Evolutionary conservation across 2,888 invertebrate species (phyloP).

Genomic region (Lepetodrilus schrolli): DNA sequence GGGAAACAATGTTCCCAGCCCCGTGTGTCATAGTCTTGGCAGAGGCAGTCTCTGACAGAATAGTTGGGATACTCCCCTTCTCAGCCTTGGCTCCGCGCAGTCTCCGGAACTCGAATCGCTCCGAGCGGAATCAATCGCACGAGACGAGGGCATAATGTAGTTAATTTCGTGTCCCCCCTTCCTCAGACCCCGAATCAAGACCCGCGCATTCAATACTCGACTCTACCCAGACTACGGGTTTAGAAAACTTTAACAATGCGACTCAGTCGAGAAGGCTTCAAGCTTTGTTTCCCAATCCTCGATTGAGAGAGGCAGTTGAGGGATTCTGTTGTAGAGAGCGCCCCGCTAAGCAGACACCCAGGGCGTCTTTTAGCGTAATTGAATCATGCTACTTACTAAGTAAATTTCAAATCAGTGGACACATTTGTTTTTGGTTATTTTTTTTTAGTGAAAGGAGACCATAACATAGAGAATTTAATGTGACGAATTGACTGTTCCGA

Average conservation of each 20-base stretch:
- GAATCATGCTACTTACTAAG: slow-evolving; percentile 14
- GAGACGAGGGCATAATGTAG: slow-evolving; percentile 35
- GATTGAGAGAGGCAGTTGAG: slow-evolving; percentile 14
- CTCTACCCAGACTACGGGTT: not conserved
- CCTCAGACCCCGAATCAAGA: not conserved
- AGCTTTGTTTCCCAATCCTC: slow-evolving; percentile 17
- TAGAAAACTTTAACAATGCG: slow-evolving; percentile 6
- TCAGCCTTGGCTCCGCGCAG: slow-evolving; percentile 30
- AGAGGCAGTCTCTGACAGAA: slow-evolving; percentile 28
- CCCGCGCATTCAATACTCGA: not conserved
- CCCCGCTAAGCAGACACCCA: slow-evolving; percentile 2
- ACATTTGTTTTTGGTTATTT: slow-evolving; percentile 26
- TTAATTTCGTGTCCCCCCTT: slow-evolving; percentile 31
- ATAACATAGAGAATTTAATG: not conserved
- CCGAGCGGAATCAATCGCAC: slow-evolving; percentile 35
- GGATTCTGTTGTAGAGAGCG: not conserved
- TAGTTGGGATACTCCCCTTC: slow-evolving; percentile 22
- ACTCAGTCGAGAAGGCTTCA: not conserved
- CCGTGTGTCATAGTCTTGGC: slow-evolving; percentile 17
- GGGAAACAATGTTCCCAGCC: slow-evolving; percentile 28
- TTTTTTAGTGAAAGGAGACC: not conserved
- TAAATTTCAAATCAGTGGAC: slow-evolving; percentile 16
- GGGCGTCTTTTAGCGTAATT: slow-evolving; percentile 24
- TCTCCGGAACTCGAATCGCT: slow-evolving; percentile 28
- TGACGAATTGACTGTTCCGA: slow-evolving; percentile 10